Evolutionary conservation across 2,888 invertebrate genomes (phyloP).

Genomic region (Aethes cnicana): DNA sequence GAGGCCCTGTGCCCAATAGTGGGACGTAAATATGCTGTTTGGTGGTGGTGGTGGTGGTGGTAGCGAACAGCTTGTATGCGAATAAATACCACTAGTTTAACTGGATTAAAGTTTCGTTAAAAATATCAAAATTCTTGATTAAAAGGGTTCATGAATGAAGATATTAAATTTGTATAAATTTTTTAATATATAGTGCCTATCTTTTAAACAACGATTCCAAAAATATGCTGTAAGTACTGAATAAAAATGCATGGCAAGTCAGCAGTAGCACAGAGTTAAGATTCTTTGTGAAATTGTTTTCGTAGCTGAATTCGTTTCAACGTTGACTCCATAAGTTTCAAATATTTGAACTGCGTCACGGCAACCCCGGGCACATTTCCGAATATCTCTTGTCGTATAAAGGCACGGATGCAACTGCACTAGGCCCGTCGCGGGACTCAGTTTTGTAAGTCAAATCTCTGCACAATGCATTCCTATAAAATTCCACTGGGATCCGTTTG

Average conservation of each 20-base stretch:
- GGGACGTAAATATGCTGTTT: too few species aligned
- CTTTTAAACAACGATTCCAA: too few species aligned
- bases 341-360: conserved; percentile 24
- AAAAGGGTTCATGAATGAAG: too few species aligned
- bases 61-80: too few species aligned
- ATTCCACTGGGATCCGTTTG: conserved; percentile 12
- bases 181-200: too few species aligned
- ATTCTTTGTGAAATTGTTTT: conserved; percentile 5
- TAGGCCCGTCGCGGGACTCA: conserved; percentile 4
- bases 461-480: conserved; percentile 28
- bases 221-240: too few species aligned
- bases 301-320: conserved; percentile 4
- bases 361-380: conserved; percentile 24
- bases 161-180: too few species aligned
- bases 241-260: background rate
- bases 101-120: too few species aligned
- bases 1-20: too few species aligned
- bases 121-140: too few species aligned
- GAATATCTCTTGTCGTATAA: conserved; percentile 28
- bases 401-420: conserved; percentile 11
- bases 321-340: conserved; percentile 18
- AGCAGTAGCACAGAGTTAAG: background rate
- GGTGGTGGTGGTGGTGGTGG: too few species aligned
- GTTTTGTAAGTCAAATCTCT: conserved; percentile 28
- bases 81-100: too few species aligned